Evolutionary conservation across 2,113 vertebrate genomes (phyloP).

Genomic region (Cinclus mexicanus): DNA sequence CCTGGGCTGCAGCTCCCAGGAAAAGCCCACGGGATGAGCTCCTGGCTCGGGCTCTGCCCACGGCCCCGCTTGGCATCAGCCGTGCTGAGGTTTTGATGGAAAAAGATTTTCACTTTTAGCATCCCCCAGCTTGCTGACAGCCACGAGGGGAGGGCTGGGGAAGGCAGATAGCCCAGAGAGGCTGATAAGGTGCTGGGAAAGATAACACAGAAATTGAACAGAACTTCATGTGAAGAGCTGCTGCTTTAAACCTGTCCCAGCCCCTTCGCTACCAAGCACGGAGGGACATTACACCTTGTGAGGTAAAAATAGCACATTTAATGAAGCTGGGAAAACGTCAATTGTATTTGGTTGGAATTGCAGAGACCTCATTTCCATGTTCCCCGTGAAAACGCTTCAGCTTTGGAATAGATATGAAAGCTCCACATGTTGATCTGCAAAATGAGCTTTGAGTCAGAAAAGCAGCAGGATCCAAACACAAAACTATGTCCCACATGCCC

Average conservation of each 20-base stretch:
- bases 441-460: background rate
- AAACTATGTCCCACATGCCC: background rate
- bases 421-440: background rate
- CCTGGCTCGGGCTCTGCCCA: fast-evolving
- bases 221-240: background rate
- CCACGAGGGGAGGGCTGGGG: background rate
- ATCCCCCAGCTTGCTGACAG: background rate
- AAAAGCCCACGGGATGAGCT: background rate
- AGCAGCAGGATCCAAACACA: background rate
- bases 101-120: background rate
- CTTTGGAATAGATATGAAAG: background rate
- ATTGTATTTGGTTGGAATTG: background rate
- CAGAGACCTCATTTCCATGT: slow-evolving; percentile 33
- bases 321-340: background rate
- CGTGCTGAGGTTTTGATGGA: background rate
- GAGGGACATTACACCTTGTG: background rate
- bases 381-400: background rate
- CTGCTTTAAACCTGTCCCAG: background rate
- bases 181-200: slow-evolving; percentile 14
- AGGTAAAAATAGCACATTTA: slow-evolving; percentile 48
- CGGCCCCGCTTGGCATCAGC: fast-evolving
- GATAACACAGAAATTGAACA: slow-evolving; percentile 18
- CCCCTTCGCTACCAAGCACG: fast-evolving
- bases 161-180: background rate
- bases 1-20: background rate